Evolutionary conservation across 1,140 invertebrate species (phyloP).

Genomic region (Magallana ariakensis): DNA sequence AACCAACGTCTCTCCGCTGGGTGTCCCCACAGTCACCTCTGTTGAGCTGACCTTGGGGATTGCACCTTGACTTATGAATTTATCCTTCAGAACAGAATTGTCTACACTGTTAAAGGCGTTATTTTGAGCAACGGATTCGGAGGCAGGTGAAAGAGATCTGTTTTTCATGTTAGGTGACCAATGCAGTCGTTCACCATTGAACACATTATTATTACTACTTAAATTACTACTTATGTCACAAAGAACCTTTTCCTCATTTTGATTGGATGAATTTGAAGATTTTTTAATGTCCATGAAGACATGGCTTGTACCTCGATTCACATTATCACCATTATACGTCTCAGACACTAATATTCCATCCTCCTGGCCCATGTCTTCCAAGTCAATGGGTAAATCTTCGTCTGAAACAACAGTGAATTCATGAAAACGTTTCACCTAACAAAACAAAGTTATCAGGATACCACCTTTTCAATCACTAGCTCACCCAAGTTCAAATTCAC

Average conservation of each 20-base stretch:
- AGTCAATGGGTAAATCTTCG: neutral
- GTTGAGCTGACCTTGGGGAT: slow-evolving; percentile 64
- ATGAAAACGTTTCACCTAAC: neutral
- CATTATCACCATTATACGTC: slow-evolving; percentile 30
- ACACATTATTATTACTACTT: slow-evolving; percentile 24
- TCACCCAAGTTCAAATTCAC: too few relatives aligned
- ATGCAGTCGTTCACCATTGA: slow-evolving; percentile 40
- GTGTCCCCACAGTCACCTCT: slow-evolving; percentile 25
- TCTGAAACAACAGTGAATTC: neutral
- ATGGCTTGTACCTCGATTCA: slow-evolving; percentile 36
- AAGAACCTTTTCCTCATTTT: slow-evolving; percentile 45
- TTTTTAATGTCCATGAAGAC: slow-evolving; percentile 40
- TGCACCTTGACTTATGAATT: slow-evolving; percentile 67
- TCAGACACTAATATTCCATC: slow-evolving; percentile 45
- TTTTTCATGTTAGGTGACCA: slow-evolving; percentile 54
- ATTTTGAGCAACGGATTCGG: slow-evolving; percentile 69
- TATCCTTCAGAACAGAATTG: slow-evolving; percentile 60
- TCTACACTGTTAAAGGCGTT: slow-evolving; percentile 65
- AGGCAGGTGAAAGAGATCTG: slow-evolving; percentile 66
- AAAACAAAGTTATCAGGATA: too few relatives aligned
- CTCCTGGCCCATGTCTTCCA: neutral
- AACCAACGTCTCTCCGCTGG: neutral
- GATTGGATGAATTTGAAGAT: slow-evolving; percentile 39
- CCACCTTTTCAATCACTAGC: too few relatives aligned
- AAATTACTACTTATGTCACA: slow-evolving; percentile 45